Conservation (phyloP, 1,140 invertebrate genomes). For the Aphidius ervi region DNA sequence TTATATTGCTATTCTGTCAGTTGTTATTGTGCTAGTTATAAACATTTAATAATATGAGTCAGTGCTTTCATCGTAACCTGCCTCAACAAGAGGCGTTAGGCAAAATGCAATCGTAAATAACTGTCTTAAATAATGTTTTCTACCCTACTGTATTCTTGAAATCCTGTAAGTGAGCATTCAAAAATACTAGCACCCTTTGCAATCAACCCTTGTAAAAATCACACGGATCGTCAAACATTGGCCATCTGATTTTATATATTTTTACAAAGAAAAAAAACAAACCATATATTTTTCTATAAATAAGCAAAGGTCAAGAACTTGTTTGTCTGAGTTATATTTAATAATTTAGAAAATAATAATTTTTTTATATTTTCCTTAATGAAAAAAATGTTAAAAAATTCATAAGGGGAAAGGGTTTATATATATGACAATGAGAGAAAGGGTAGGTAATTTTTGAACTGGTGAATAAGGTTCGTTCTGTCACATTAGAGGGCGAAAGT, state of each 20-base stretch:
- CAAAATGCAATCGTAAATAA: slow-evolving; percentile 50
- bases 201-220: slow-evolving; percentile 21
- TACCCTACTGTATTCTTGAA: slow-evolving; percentile 21
- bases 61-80: slow-evolving; percentile 34
- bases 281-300: too few species aligned
- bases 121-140: slow-evolving; percentile 42
- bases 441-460: too few species aligned
- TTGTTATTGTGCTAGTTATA: background rate
- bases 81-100: slow-evolving; percentile 43
- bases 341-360: background rate
- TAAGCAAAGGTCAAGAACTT: too few species aligned
- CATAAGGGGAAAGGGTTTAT: background rate
- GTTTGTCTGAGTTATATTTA: too few species aligned
- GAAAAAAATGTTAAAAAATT: slow-evolving; percentile 1
- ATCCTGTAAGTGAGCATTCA: slow-evolving; percentile 25
- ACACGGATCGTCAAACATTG: slow-evolving; percentile 1
- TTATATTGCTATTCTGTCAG: too few species aligned
- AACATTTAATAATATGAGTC: too few species aligned
- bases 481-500: slow-evolving; percentile 24
- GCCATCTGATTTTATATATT: background rate
- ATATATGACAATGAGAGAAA: background rate
- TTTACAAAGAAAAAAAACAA: too few species aligned
- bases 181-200: slow-evolving; percentile 2
- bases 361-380: background rate
- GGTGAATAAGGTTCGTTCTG: too few species aligned